Conservation (phyloP, 2,888 invertebrate genomes). For the Leptinotarsa tumamoca region DNA sequence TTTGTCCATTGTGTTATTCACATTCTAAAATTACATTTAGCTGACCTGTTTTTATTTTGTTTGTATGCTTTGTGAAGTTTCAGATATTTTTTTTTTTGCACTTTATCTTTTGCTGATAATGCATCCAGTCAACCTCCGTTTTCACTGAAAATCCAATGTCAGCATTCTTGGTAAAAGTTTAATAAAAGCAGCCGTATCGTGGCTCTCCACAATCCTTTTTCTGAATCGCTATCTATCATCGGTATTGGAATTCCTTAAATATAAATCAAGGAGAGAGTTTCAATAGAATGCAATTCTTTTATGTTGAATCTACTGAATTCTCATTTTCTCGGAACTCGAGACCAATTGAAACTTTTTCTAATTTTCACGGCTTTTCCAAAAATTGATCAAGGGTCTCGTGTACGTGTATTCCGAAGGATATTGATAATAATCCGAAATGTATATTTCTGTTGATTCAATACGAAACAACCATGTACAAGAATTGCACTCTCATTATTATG, state of each 20-base stretch:
- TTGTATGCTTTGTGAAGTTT: too few species aligned
- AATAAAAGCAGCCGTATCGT: background rate
- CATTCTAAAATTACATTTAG: too few species aligned
- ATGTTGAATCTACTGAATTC: background rate
- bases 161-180: background rate
- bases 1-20: too few species aligned
- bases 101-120: background rate
- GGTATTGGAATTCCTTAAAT: constrained; percentile 1
- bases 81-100: too few species aligned
- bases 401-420: too few species aligned
- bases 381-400: too few species aligned
- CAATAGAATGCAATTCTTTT: background rate
- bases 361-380: background rate
- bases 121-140: background rate
- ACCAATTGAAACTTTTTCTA: background rate
- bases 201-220: background rate
- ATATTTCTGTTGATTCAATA: too few species aligned
- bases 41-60: too few species aligned
- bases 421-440: too few species aligned
- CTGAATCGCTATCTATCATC: background rate
- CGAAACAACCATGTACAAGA: too few species aligned
- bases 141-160: background rate
- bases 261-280: constrained; percentile 2
- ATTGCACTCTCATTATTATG: too few species aligned
- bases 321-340: background rate